Conservation (phyloP, 2,113 vertebrate genomes). For the Gopherus evgoodei region DNA sequence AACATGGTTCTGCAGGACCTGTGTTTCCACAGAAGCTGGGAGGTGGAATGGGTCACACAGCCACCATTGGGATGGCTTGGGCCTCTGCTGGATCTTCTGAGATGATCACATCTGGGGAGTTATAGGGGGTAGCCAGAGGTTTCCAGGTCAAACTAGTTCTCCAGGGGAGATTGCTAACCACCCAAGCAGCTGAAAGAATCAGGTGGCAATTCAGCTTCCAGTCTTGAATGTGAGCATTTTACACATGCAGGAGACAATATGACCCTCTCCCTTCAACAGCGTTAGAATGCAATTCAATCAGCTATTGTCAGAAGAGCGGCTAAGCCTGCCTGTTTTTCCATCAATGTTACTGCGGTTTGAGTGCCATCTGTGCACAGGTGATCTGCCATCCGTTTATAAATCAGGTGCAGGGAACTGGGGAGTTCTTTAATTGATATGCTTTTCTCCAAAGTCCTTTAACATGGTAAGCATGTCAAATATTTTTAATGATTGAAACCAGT, state of each 20-base stretch:
- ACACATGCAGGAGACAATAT: background rate
- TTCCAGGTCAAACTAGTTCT: background rate
- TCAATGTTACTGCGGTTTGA: too few relatives aligned
- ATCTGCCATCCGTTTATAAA: background rate
- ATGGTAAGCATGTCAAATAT: background rate
- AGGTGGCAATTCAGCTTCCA: background rate
- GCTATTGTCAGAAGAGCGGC: background rate
- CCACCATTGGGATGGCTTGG: background rate
- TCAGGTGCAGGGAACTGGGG: background rate
- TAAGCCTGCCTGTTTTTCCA: background rate
- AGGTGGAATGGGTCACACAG: background rate
- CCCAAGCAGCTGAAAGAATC: background rate
- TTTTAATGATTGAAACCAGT: background rate
- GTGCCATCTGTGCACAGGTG: fast-evolving
- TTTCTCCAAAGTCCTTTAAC: background rate
- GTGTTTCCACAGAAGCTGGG: background rate
- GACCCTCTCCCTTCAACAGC: background rate
- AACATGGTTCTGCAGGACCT: background rate
- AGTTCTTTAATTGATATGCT: background rate
- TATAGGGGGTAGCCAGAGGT: too few relatives aligned
- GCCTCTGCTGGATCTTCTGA: background rate
- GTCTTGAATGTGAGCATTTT: background rate
- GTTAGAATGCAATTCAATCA: background rate
- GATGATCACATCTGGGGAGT: background rate
- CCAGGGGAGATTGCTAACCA: background rate